Conservation (phyloP, 2,888 invertebrate species). For the Pogonocherus hispidulus region DNA sequence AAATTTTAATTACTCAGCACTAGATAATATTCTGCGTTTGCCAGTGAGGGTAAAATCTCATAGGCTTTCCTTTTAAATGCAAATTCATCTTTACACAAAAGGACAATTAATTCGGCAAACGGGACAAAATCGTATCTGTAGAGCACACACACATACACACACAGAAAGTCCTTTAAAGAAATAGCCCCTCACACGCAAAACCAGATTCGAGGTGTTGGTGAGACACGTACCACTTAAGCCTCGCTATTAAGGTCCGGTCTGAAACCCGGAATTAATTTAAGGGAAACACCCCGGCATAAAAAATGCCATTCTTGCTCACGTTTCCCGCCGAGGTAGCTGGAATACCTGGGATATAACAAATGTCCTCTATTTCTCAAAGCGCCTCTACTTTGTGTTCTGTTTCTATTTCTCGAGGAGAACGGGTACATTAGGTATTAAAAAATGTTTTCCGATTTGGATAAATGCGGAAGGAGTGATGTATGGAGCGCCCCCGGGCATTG, state of each 20-base stretch:
- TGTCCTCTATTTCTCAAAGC: slow-evolving; percentile 8
- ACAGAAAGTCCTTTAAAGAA: neutral
- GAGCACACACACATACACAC: too few species aligned
- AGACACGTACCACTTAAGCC: slow-evolving; percentile 9
- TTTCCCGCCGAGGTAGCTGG: neutral
- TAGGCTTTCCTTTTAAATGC: too few species aligned
- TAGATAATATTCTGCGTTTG: too few species aligned
- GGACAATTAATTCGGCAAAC: too few species aligned
- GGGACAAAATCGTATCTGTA: neutral
- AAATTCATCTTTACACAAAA: too few species aligned
- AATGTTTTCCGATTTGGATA: slow-evolving; percentile 10
- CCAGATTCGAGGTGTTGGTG: slow-evolving; percentile 2
- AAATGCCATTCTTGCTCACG: slow-evolving; percentile 2
- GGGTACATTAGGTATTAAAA: slow-evolving; percentile 4
- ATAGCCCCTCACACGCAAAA: neutral
- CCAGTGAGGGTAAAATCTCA: too few species aligned
- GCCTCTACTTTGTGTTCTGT: slow-evolving; percentile 12
- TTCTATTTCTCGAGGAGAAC: neutral
- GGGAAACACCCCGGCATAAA: neutral
- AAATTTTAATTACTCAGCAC: too few species aligned
- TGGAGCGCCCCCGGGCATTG: neutral
- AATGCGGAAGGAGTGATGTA: slow-evolving; percentile 4
- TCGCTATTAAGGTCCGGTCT: neutral
- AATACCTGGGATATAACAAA: slow-evolving; percentile 14
- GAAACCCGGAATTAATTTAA: neutral